Percentiles rank a stretch among this genome's conserved stretches.
Conservation (phyloP, 53 echinoderm and acorn worm genomes). For the Echinometra lucunter region DNA sequence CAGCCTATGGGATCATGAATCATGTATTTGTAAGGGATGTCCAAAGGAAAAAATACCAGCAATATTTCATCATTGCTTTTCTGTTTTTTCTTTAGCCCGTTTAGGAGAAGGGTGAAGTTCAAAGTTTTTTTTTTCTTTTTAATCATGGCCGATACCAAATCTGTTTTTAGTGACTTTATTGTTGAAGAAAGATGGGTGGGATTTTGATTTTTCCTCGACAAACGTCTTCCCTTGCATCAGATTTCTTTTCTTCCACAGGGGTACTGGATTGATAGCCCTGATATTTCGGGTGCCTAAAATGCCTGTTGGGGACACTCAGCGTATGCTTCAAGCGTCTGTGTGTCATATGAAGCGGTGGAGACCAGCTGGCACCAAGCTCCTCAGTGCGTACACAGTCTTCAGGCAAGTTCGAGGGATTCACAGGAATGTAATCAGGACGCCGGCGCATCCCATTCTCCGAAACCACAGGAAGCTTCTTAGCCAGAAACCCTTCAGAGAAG, state of each 20-base stretch:
- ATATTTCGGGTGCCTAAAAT: neutral
- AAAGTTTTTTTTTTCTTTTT: too few relatives aligned
- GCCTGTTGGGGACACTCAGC: neutral
- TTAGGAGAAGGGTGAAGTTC: too few relatives aligned
- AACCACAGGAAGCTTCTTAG: constrained; percentile 16
- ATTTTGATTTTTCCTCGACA: constrained; percentile 12
- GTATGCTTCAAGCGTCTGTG: neutral
- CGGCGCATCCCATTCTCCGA: constrained; percentile 17
- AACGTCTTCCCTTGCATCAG: neutral
- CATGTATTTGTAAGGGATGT: too few relatives aligned
- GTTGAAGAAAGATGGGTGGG: constrained; percentile 34
- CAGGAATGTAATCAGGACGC: neutral
- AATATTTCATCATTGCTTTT: too few relatives aligned
- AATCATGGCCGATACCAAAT: too few relatives aligned
- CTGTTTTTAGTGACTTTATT: neutral
- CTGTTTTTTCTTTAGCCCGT: too few relatives aligned
- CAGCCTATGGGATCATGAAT: too few relatives aligned
- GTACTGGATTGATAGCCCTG: neutral
- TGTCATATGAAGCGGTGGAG: neutral
- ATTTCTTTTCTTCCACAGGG: neutral
- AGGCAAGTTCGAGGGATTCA: neutral
- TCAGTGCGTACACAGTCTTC: neutral
- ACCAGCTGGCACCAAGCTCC: neutral
- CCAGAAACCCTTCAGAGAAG: neutral
- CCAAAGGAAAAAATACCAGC: too few relatives aligned